A percentile compares a stretch with the other conserved stretches of the same genome.
Evolutionary conservation across 2,113 vertebrate species (phyloP).

Genomic region (Aphelocoma coerulescens): DNA sequence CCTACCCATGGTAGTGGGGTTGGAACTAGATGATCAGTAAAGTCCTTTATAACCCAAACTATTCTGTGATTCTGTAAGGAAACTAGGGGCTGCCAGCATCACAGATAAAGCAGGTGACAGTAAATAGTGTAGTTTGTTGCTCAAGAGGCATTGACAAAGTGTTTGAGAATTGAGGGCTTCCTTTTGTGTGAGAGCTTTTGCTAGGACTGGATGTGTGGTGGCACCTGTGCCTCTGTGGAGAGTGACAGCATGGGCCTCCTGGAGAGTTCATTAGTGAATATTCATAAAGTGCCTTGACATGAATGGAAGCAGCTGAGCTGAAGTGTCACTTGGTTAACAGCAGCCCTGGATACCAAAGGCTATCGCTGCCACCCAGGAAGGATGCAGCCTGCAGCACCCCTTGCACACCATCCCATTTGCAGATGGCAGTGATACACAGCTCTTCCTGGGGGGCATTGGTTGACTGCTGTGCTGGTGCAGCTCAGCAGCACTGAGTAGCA

Average conservation of each 20-base stretch:
- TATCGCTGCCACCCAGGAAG: not conserved
- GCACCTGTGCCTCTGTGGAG: constrained; percentile 33
- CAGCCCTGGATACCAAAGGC: not conserved
- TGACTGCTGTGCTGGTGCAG: not conserved
- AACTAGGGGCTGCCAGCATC: not conserved
- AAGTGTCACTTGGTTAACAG: not conserved
- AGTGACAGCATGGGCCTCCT: not conserved
- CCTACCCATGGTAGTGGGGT: not conserved
- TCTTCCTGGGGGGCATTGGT: not conserved
- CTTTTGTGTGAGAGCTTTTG: not conserved
- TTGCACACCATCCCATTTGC: not conserved
- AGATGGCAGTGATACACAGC: not conserved
- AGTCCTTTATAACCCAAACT: not conserved
- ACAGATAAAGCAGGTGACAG: not conserved
- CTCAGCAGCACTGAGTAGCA: not conserved
- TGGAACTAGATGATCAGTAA: not conserved
- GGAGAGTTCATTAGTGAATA: constrained; percentile 16
- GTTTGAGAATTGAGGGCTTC: not conserved
- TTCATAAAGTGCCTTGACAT: not conserved
- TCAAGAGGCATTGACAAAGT: not conserved
- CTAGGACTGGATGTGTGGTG: not conserved
- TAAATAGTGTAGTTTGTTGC: not conserved
- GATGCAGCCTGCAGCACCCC: not conserved
- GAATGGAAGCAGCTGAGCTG: constrained; percentile 29
- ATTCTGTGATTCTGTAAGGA: not conserved